phyloP scores from a whole-genome alignment of 2,113 vertebrate species.

The Myrmecophaga tridactyla region DNA sequence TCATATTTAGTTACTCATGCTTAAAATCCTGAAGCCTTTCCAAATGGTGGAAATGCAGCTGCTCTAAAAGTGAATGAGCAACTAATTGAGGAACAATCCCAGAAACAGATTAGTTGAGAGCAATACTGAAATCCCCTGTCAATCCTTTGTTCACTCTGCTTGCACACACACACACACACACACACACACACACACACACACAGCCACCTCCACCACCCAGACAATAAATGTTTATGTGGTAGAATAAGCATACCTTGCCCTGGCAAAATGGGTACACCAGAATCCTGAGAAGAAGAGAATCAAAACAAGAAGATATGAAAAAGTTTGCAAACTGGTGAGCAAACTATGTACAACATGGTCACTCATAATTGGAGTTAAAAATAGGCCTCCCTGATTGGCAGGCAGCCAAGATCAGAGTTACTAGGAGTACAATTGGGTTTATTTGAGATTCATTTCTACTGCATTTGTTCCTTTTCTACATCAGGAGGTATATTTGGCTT shows the following conservation, averaged over 20 bases:
- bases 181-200: background rate
- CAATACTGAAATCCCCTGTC: background rate
- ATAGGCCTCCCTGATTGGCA: background rate
- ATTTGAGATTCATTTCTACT: background rate
- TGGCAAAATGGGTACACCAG: background rate
- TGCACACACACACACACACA: background rate
- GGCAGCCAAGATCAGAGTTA: background rate
- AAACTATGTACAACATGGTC: background rate
- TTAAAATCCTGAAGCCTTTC: slow-evolving; percentile 20
- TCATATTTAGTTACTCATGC: background rate
- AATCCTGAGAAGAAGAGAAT: background rate
- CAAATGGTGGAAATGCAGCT: slow-evolving; percentile 34
- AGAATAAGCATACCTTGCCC: background rate
- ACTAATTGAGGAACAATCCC: background rate
- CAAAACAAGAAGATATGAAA: background rate
- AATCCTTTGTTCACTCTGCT: background rate
- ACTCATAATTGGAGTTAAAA: background rate
- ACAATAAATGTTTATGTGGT: background rate
- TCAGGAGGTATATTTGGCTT: background rate
- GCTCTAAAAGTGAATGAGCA: background rate
- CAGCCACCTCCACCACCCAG: background rate
- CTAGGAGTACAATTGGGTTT: background rate
- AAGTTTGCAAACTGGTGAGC: background rate
- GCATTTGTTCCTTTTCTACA: background rate
- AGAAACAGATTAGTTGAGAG: background rate